Evolutionary conservation across 2,888 invertebrate species (phyloP).

Genomic region (Tipula vernalis): DNA sequence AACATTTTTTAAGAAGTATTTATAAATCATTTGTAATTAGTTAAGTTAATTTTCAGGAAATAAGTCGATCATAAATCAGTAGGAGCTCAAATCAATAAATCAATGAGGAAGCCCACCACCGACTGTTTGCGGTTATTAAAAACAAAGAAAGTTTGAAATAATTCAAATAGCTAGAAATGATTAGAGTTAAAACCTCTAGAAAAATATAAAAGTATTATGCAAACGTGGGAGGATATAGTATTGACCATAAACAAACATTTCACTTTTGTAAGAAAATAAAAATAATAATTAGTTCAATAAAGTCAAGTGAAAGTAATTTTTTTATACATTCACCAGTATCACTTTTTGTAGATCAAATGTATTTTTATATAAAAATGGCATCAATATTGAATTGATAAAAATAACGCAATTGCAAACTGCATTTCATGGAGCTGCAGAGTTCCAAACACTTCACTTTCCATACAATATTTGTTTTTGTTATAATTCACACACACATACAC

Average conservation of each 20-base stretch:
- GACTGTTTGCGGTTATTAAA: no score
- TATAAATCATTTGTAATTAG: no score
- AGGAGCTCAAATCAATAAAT: no score
- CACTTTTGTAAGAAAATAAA: background rate
- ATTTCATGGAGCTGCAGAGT: background rate
- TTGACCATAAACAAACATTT: background rate
- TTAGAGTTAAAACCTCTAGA: no score
- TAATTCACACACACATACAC: background rate
- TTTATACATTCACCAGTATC: background rate
- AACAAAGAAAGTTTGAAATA: no score
- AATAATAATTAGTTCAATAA: background rate
- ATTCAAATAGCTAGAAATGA: no score
- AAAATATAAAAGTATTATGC: background rate
- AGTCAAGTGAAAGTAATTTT: background rate
- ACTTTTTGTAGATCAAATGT: background rate
- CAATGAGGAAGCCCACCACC: no score
- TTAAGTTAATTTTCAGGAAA: no score
- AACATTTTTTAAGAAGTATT: no score
- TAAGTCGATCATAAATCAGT: no score
- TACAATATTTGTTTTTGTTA: background rate
- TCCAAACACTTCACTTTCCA: background rate
- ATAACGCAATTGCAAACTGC: background rate
- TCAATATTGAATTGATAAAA: background rate
- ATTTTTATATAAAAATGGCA: background rate
- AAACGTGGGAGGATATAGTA: background rate